Base-by-base conservation (phyloP, 1,140 invertebrate species). In the Grapholita molesta region DNA sequence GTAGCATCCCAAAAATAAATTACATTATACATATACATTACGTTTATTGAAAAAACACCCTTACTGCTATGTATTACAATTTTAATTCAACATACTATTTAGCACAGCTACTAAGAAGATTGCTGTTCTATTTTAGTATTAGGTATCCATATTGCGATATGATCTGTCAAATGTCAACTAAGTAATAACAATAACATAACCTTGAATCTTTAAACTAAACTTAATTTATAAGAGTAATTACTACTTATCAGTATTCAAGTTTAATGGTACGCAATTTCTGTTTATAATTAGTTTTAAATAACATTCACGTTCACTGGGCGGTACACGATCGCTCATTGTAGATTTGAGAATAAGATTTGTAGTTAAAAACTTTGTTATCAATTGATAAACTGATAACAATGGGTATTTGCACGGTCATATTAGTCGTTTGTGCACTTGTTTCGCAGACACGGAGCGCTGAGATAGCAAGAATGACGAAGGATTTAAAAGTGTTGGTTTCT, bases 401-500 rank as follows among this genome's bases (percentile, higher is more conserved):
- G 55, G 4, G 0, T 28, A 61, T 61, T 21, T 32, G 9, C 28
- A 28, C n/a, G 24, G 24, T 30, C 9, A 7, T 15, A 25, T 61
- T 61, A 61, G n/a, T 25, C 55, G 55, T 1, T 28, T 28, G 68
- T 69, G 71, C 71, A n/a, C 69, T 74, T 68, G 66, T 64, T 28
- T 69, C 38, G 57, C 71, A 77, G 55, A 68, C 76, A 64, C 64
- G 64, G 9, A 55, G 28, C 21, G 15, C 52, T 11, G 67, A 64
- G 23, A 78, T 75, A 65, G 71, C 71, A 71, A 80, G 76, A 7
- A 89, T 88, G 86, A 76, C 83, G 66, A 87, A 89, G 75, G 78
- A 86, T 73, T 73, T 85, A 2, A 92, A 91, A 80, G 87, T 92
- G 71, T 80, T 92, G 15, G 87, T 92, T 23, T 91, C 89, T 5